A percentile compares a stretch with the other conserved stretches of the same genome.
phyloP scores from a whole-genome alignment of 2,113 vertebrate genomes.

The Cottus gobio region DNA sequence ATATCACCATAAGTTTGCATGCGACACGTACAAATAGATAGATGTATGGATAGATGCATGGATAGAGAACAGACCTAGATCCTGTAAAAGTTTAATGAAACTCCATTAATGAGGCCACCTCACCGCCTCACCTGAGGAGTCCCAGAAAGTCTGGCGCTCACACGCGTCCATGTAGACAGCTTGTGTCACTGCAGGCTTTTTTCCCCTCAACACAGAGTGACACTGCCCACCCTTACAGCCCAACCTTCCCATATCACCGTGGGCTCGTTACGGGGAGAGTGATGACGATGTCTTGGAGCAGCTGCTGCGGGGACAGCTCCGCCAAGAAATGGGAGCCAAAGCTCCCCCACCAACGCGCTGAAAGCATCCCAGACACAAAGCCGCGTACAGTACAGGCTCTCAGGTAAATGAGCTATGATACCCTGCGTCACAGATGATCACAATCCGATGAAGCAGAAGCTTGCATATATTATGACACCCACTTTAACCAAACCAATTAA shows the following conservation, averaged over 20 bases:
- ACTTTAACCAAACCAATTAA: slow-evolving; percentile 11
- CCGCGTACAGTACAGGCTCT: background rate
- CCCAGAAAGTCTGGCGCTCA: slow-evolving; percentile 31
- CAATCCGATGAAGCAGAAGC: background rate
- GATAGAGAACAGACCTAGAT: background rate
- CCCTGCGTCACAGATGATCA: slow-evolving; percentile 4
- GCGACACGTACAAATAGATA: background rate
- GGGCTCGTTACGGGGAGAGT: slow-evolving; percentile 75
- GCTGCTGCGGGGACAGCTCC: slow-evolving; percentile 64
- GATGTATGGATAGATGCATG: background rate
- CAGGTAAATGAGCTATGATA: slow-evolving; percentile 11
- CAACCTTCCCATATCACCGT: slow-evolving; percentile 64
- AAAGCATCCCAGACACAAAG: slow-evolving; percentile 21
- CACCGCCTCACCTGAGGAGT: slow-evolving; percentile 63
- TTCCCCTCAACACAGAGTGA: slow-evolving; percentile 55
- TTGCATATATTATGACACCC: slow-evolving; percentile 1
- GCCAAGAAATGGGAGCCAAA: slow-evolving; percentile 59
- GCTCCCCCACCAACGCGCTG: slow-evolving; percentile 3
- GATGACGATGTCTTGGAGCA: slow-evolving; percentile 76
- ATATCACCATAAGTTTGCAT: background rate
- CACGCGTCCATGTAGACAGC: slow-evolving; percentile 64
- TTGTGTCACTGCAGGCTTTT: slow-evolving; percentile 75
- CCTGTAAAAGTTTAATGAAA: slow-evolving; percentile 23
- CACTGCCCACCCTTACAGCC: slow-evolving; percentile 51
- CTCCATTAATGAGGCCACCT: slow-evolving; percentile 52